phyloP scores from a whole-genome alignment of 2,113 vertebrate species.

The Cynopterus brachyotis region DNA sequence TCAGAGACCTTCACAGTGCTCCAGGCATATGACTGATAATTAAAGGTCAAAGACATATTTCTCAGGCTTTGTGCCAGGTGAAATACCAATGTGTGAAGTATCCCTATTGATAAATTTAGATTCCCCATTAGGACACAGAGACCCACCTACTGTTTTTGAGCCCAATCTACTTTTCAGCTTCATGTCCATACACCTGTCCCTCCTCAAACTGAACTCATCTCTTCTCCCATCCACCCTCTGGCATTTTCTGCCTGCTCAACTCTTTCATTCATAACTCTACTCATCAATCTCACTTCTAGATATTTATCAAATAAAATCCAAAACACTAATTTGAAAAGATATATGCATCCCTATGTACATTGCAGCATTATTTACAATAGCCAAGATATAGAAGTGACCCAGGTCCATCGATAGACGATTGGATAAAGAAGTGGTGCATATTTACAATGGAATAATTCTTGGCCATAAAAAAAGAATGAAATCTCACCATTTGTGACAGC shows the following conservation, averaged over 20 bases:
- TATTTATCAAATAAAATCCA: too few relatives aligned
- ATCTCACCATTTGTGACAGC: too few relatives aligned
- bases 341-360: too few relatives aligned
- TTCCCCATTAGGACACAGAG: background rate
- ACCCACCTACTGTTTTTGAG: background rate
- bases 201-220: background rate
- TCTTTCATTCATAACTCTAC: background rate
- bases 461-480: too few relatives aligned
- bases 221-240: background rate
- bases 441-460: too few relatives aligned
- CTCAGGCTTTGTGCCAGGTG: background rate
- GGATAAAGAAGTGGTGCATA: too few relatives aligned
- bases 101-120: background rate
- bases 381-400: too few relatives aligned
- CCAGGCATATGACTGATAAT: background rate
- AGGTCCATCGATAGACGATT: too few relatives aligned
- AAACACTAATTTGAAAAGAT: too few relatives aligned
- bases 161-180: background rate
- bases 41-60: background rate
- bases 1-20: background rate
- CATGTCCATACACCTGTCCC: background rate
- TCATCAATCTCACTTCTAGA: too few relatives aligned
- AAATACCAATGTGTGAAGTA: background rate
- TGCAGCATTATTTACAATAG: too few relatives aligned
- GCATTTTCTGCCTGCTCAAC: background rate